Conservation (phyloP, 1,140 invertebrate species). For the Xylocopa sonorina region DNA sequence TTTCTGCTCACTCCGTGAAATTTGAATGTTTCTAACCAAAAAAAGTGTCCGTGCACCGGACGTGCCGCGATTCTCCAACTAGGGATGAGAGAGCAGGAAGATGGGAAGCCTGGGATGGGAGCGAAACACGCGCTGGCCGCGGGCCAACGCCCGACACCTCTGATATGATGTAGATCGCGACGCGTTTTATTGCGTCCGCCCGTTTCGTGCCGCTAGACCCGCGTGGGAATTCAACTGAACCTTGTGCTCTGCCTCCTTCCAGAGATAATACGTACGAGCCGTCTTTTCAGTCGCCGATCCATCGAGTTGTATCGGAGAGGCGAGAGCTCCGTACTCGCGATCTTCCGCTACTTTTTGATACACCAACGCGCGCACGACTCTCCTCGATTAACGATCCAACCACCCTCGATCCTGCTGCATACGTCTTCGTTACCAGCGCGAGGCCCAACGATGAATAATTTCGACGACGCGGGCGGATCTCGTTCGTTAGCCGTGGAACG, state of each 20-base stretch:
- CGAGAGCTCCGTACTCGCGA: no score
- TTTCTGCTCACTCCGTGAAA: slow-evolving; percentile 55
- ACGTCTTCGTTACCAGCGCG: slow-evolving; percentile 22
- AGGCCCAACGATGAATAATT: slow-evolving; percentile 23
- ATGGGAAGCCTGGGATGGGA: neutral
- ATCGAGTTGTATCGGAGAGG: no score
- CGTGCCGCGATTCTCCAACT: slow-evolving; percentile 35
- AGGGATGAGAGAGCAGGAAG: neutral
- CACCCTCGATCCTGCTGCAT: slow-evolving; percentile 12
- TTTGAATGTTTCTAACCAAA: slow-evolving; percentile 54
- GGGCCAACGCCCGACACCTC: neutral
- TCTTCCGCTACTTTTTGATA: no score
- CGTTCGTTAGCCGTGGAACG: slow-evolving; percentile 24
- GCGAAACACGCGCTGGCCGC: neutral
- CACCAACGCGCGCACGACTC: no score
- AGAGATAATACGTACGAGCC: no score
- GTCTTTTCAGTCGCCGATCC: no score
- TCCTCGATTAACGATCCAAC: no score
- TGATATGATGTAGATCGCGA: neutral
- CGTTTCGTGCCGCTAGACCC: no score
- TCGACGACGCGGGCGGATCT: neutral
- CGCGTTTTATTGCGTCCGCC: no score
- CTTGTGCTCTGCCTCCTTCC: no score
- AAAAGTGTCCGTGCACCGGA: slow-evolving; percentile 27
- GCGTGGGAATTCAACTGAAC: no score